These are phyloP conservation scores for Tadarida brasiliensis DNA, from an alignment of 2,797 vertebrate species.

Conservation along the genomic window DNA sequence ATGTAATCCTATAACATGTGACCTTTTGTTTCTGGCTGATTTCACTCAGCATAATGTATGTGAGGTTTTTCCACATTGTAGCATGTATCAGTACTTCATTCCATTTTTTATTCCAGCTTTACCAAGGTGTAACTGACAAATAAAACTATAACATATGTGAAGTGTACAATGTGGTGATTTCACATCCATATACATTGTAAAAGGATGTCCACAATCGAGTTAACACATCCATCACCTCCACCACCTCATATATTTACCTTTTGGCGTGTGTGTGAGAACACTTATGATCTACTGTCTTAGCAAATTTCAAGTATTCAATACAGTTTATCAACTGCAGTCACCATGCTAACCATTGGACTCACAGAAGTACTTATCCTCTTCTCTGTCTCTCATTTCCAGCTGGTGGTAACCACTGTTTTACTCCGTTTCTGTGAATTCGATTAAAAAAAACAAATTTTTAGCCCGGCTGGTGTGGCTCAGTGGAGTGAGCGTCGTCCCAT, in stretches of 20 bases:
- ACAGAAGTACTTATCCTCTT: neutral
- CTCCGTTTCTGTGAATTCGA: neutral
- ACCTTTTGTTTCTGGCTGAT: neutral
- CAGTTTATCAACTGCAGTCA: neutral
- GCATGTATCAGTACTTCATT: neutral
- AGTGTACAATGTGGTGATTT: neutral
- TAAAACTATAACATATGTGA: neutral
- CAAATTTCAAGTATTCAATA: neutral
- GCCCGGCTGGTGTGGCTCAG: no score
- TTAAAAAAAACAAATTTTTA: neutral
- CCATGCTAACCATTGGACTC: neutral
- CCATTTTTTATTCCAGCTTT: neutral
- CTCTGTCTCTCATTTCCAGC: neutral
- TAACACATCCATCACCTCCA: neutral
- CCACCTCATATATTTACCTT: neutral
- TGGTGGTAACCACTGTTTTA: neutral
- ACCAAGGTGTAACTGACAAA: neutral
- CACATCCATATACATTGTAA: neutral
- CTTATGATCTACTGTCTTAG: neutral
- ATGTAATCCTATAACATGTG: neutral
- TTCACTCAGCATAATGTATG: neutral
- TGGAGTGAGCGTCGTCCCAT: no score
- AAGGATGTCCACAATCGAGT: neutral
- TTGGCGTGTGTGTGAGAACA: neutral
- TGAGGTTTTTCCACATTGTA: neutral